Conservation (phyloP, 2,888 invertebrate species). For the Napeogenes inachia region DNA sequence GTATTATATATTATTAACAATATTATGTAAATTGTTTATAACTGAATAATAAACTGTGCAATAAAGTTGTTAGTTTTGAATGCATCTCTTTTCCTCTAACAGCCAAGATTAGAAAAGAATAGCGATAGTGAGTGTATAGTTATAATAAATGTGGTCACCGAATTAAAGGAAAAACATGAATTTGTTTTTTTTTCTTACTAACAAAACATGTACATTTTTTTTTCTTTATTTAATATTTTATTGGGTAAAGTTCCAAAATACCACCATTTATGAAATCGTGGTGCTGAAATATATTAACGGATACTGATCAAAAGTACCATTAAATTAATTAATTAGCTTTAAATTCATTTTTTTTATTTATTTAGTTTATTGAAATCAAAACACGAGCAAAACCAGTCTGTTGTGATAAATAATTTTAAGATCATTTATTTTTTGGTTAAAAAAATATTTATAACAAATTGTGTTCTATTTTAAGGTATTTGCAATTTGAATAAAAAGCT, state of each 20-base stretch:
- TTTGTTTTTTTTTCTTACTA: conserved; percentile 1
- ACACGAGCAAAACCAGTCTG: conserved; percentile 66
- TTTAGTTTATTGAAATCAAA: conserved; percentile 48
- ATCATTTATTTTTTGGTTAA: conserved; percentile 43
- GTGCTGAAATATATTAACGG: conserved; percentile 17
- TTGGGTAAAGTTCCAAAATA: conserved; percentile 18
- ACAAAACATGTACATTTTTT: conserved; percentile 2
- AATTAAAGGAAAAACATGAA: background rate
- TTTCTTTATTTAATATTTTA: background rate
- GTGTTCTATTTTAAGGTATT: conserved; percentile 47
- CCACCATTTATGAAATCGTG: conserved; percentile 18
- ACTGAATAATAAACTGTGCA: conserved; percentile 27
- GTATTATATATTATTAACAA: conserved; percentile 22
- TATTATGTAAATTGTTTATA: conserved; percentile 24
- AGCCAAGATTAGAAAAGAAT: conserved; percentile 29
- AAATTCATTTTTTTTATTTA: conserved; percentile 55
- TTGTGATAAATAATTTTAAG: conserved; percentile 74
- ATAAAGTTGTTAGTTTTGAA: conserved; percentile 24
- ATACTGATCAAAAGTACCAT: conserved; percentile 20
- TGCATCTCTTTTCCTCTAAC: conserved; percentile 21
- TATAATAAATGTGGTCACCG: conserved; percentile 3
- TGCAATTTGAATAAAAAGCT: conserved; percentile 17
- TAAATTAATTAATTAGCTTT: conserved; percentile 56
- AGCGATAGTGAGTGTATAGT: background rate
- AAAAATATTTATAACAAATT: conserved; percentile 46